Base-by-base conservation (phyloP, 2,888 invertebrate genomes). In the Agrochola lota region DNA sequence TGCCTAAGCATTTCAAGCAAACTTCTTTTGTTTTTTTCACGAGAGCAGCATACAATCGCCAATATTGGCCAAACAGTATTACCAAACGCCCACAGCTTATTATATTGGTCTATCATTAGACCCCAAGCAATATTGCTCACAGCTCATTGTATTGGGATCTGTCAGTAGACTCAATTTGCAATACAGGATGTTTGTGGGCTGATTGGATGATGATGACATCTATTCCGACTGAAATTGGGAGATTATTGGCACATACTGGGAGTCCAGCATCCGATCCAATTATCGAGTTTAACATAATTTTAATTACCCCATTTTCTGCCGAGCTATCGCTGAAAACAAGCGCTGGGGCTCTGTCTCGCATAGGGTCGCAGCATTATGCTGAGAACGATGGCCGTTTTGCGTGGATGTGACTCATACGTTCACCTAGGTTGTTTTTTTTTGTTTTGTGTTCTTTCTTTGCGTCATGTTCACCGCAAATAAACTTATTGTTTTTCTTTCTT, bases 141-240 rank as follows among this genome's bases (percentile, higher is more conserved):
- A 49, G 26, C 23, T 35, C 9, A 49, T 67, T 62, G 35, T 15
- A 46, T 26, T 46, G 15, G 17, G 12, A 46, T 26, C 17, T 15
- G 35, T 11, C 35, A 62, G 62, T 57, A 49, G 20, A 49, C 40
- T 40, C 43, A 68, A 74, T 81, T 81, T 62, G 55, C 40, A 81
- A 30, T 30, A 67, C 1, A 60, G 46, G 15, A 26, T 62, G n/a
- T 55, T 23, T 26, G 66, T 46, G 1, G 0, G 11, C 46, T 55
- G 55, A 74, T 80, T 67, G 35, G n/a, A 67, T 73, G 66, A 80
- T 80, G 52, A 73, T 35, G 35, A 55, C 59, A 26, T 35, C 23
- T 63, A 49, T 2, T 64, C n/a, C 17, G 5, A n/a, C 43, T 2
- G 15, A 67, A 60, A 67, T 67, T 40, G 23, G 17, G 60, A 35